Conservation (phyloP, 2,113 vertebrate genomes). For the Hemichromis elongatus region DNA sequence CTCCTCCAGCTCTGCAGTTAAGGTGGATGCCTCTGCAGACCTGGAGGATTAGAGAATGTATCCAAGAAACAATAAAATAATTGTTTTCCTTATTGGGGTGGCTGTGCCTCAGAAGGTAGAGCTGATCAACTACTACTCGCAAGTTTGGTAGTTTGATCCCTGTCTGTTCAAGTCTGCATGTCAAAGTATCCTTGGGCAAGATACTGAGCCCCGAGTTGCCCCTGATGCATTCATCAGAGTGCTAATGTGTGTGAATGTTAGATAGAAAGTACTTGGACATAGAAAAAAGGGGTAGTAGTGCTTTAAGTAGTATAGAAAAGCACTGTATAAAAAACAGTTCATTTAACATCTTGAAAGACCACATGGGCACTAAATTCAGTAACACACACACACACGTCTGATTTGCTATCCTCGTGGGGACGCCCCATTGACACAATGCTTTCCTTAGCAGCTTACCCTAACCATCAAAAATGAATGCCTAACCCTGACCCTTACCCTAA, state of each 20-base stretch:
- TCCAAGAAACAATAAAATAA: not conserved
- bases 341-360: not conserved
- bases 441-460: not conserved
- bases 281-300: not conserved
- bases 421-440: not conserved
- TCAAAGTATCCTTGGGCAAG: not conserved
- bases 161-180: not conserved
- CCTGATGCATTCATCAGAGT: too few relatives aligned
- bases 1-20: constrained; percentile 79
- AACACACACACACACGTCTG: not conserved
- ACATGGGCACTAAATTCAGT: not conserved
- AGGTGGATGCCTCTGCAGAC: constrained; percentile 79
- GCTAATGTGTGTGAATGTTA: too few relatives aligned
- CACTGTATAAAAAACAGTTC: not conserved
- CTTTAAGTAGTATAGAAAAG: not conserved
- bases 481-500: not conserved
- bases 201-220: not conserved
- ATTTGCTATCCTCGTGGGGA: not conserved
- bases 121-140: not conserved
- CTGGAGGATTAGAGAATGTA: constrained; percentile 55
- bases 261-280: too few relatives aligned
- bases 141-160: not conserved
- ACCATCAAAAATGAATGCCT: too few relatives aligned
- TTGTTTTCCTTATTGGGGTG: rapidly evolving
- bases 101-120: not conserved